These are phyloP conservation scores for Dicrurus megarhynchus DNA, from an alignment of 2,113 vertebrate species.

Conservation along the genomic window DNA sequence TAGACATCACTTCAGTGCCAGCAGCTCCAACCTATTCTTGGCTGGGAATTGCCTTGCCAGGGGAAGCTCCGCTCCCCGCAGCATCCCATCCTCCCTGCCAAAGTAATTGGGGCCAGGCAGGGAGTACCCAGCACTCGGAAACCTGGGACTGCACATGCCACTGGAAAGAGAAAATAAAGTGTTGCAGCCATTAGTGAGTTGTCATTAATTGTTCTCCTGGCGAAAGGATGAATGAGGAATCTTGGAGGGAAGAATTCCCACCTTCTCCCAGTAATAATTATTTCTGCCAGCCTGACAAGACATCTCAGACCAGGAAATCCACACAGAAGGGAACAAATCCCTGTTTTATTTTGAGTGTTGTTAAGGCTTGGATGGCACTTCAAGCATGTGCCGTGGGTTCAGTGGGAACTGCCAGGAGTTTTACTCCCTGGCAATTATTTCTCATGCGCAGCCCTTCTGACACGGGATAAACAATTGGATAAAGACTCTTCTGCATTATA, in stretches of 20 bases:
- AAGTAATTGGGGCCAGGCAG: constrained; percentile 31
- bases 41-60: not conserved
- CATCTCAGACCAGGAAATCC: not conserved
- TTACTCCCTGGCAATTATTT: not conserved
- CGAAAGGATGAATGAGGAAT: not conserved
- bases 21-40: constrained; percentile 12
- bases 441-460: not conserved
- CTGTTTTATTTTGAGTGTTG: not conserved
- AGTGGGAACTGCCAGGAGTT: constrained; percentile 23
- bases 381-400: not conserved
- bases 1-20: not conserved
- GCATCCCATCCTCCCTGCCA: constrained; percentile 10
- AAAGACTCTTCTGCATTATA: not conserved
- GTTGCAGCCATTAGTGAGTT: not conserved
- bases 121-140: not conserved
- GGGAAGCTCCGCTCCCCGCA: not conserved
- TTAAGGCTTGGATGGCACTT: not conserved
- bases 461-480: not conserved
- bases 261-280: constrained; percentile 27
- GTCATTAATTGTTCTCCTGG: constrained; percentile 55
- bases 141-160: not conserved
- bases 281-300: constrained; percentile 33
- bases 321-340: constrained; percentile 14
- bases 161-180: constrained; percentile 11
- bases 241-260: constrained; percentile 27